phyloP scores from a whole-genome alignment of 2,113 vertebrate species.

The Malurus alboscapulatus region DNA sequence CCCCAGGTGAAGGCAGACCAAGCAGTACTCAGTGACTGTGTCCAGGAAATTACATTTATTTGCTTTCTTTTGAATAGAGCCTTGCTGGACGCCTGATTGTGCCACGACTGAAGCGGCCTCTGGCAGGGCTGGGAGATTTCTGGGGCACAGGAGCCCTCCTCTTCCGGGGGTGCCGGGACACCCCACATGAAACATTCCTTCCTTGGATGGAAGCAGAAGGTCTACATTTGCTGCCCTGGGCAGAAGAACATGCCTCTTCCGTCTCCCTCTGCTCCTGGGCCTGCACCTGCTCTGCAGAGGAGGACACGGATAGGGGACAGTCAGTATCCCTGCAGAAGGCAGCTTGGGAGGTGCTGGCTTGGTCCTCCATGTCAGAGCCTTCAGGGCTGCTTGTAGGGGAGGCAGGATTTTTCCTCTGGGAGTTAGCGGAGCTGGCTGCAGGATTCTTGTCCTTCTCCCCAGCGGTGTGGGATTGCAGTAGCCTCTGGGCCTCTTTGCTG shows the following conservation, averaged over 20 bases:
- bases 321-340: not conserved
- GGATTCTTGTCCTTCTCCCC: not conserved
- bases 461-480: not conserved
- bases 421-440: not conserved
- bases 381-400: not conserved
- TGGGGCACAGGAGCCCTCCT: rapidly evolving
- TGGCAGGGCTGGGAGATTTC: not conserved
- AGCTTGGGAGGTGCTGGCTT: not conserved
- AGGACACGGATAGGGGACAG: not conserved
- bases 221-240: not conserved
- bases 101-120: not conserved
- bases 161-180: rapidly evolving
- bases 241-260: not conserved
- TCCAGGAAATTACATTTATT: not conserved
- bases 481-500: not conserved
- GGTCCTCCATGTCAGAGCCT: not conserved
- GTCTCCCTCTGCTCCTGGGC: not conserved
- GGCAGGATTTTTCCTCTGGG: not conserved
- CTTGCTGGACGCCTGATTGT: not conserved
- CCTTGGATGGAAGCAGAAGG: not conserved
- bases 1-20: not conserved
- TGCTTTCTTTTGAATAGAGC: not conserved
- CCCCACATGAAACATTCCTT: not conserved
- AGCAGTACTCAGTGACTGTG: not conserved
- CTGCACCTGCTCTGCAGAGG: not conserved